Base-by-base conservation (phyloP, 2,113 vertebrate genomes). In the Litocranius walleri region DNA sequence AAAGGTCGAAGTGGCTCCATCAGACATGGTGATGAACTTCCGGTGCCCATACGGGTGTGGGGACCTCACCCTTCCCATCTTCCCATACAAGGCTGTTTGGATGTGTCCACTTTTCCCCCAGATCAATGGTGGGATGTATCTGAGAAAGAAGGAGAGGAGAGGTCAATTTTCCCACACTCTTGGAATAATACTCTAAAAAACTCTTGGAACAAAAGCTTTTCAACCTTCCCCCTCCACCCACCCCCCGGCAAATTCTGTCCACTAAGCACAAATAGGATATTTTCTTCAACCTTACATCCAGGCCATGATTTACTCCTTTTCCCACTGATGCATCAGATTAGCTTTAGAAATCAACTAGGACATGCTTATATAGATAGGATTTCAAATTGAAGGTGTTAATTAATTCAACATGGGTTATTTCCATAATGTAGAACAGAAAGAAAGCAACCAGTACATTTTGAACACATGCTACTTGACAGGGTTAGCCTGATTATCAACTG, bases 71-170 rank as follows among this genome's bases (percentile, higher is more conserved):
- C 99, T 98, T 13, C 99, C 99, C 98, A 99, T 99, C 98, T 99
- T 99, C 94, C 99, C 99, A 5, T 99, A 99, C 86, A 99, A 98
- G 40, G 99, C 99, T 0, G 99, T 99, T 98, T 99, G 99, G 96
- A 99, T 99, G 97, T 99, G 99, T 84, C 99, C 99, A 25, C 99
- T 99, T 97, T 99, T 99, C 2, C 99, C 99, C 99, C 99, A 99
- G 92, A 99, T 99, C 91, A 99, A 97, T 0, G 99, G 99, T 92
- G 99, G 99, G 98, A 99, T 99, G 98, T 99, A 99, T 98, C 99
- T 99, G 97, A 98, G n/a, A 99, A 97, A 98, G 91, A 78, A 82
- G 84, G 33, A 96, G 54, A 96, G 45, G 5, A n/a, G 29, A 94
- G 36, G 84, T 97, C 67, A 45, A 45, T 45, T 45, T 45, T 45